Evolutionary conservation across 1,140 invertebrate species (phyloP).

Genomic region (Dreissena polymorpha): DNA sequence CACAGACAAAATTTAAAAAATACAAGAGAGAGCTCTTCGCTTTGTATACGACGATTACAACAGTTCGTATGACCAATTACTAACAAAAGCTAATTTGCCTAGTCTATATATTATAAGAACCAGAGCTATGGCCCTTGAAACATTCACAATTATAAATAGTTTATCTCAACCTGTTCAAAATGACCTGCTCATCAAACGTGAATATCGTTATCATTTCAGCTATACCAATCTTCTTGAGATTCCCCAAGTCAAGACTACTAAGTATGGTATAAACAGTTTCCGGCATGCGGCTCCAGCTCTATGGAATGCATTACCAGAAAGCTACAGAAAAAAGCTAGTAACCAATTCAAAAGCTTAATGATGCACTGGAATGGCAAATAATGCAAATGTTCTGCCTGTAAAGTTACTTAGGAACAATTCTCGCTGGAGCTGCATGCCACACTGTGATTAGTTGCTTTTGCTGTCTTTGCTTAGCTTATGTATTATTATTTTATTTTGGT

Average conservation of each 20-base stretch:
- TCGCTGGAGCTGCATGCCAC: no score
- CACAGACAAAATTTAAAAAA: not conserved
- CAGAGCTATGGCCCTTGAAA: conserved; percentile 18
- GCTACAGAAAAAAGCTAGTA: conserved; percentile 23
- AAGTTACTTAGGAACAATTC: no score
- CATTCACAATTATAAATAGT: conserved; percentile 26
- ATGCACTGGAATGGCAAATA: no score
- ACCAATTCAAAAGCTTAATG: no score
- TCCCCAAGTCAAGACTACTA: not conserved
- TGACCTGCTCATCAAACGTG: not conserved
- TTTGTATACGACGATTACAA: not conserved
- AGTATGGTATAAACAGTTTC: conserved; percentile 23
- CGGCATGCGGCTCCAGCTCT: not conserved
- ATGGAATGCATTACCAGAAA: conserved; percentile 12
- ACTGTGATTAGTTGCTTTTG: no score
- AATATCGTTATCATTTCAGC: conserved; percentile 1
- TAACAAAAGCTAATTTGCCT: not conserved
- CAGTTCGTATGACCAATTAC: no score
- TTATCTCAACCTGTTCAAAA: conserved; percentile 2
- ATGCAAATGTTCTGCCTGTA: no score
- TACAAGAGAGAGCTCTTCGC: conserved; percentile 9
- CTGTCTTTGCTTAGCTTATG: no score
- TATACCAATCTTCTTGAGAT: conserved; percentile 26
- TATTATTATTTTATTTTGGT: no score
- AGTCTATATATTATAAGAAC: conserved; percentile 6